phyloP scores from a whole-genome alignment of 2,113 vertebrate species.

The Smithornis capensis region DNA sequence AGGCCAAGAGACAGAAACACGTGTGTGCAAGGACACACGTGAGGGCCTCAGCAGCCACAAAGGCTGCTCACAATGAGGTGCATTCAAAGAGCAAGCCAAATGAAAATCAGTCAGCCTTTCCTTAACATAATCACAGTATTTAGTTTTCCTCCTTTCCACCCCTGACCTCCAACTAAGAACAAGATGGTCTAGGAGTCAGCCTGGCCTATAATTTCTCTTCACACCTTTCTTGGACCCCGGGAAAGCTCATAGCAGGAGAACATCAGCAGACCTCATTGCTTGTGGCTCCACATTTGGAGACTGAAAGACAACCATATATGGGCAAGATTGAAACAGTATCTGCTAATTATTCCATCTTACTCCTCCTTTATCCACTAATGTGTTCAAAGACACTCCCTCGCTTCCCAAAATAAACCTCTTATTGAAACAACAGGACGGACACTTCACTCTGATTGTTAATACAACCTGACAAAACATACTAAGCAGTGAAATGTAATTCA shows the following conservation, averaged over 20 bases:
- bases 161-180: background rate
- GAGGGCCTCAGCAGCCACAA: background rate
- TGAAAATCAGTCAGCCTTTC: background rate
- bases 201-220: rapidly evolving
- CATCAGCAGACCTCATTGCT: background rate
- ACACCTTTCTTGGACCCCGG: background rate
- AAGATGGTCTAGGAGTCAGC: background rate
- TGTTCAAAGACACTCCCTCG: background rate
- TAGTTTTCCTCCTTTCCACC: background rate
- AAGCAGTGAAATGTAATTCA: background rate
- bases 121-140: background rate
- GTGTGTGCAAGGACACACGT: rapidly evolving
- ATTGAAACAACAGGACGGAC: background rate
- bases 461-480: background rate
- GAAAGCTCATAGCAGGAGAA: background rate
- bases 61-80: rapidly evolving
- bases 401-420: background rate
- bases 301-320: background rate
- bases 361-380: background rate
- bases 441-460: background rate
- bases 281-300: background rate
- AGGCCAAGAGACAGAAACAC: rapidly evolving
- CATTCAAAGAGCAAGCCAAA: background rate
- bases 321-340: background rate
- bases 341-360: background rate